Base-by-base conservation (phyloP, 2,797 vertebrate species). In the Sebastes steindachneri region DNA sequence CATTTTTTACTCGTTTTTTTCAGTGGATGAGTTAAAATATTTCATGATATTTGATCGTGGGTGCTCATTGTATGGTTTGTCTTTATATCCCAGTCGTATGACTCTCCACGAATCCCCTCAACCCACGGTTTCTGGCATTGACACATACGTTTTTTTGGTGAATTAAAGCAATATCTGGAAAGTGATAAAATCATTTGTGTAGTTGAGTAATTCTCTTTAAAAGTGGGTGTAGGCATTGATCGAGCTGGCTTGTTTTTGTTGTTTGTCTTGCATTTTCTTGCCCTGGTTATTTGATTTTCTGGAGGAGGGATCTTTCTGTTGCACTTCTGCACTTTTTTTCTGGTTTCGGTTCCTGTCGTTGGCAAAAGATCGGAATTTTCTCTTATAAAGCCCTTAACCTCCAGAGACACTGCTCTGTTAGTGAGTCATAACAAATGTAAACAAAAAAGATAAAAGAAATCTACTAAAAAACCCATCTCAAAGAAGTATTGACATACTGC, bases 401-500 rank as follows among this genome's bases (percentile, higher is more conserved):
- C 82, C 73, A 26, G 73, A 75, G 77, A 77, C 72, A 57, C 64
- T 19, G 12, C 11, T 4, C 75, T 67, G 41, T 68, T 31, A 23
- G 68, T 67, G 80, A 81, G 54, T 79, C 63, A 69, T 69, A 76
- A 74, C 28, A 87, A 45, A 82, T 84, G 76, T 72, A 54, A 86
- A 77, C 73, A 78, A 79, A 73, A 64, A 64, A 69, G 11, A 73
- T 51, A 51, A 79, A 77, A 80, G 37, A 68, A 37, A 45, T n/a
- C 10, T 23, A 57, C 35, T 55, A 37, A 23, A 77, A 66, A 68
- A 33, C 12, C 21, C 15, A 35, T 82, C 71, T 87, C 75, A 86
- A 82, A 86, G 75, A 81, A 68, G 19, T 91, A 84, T 82, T 91
- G 84, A 89, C 77, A 82, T 73, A 70, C 12, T 79, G 37, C 26